Base-by-base conservation (phyloP, 53 echinoderm and acorn worm genomes). In the Echinarachnius parma region DNA sequence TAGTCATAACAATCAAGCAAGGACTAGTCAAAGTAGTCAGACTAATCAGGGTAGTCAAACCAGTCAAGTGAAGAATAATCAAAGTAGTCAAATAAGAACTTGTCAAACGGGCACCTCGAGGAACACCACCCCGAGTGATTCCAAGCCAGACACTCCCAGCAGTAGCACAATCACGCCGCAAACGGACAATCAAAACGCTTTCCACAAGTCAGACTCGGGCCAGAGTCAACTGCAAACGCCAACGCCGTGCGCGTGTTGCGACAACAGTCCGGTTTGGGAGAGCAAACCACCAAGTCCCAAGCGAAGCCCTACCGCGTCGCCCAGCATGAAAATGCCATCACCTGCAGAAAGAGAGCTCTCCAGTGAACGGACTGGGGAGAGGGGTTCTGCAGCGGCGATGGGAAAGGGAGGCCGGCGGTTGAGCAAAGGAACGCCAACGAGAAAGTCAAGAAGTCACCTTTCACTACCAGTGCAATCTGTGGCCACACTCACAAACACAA, bases 381-480 rank as follows among this genome's bases (percentile, higher is more conserved):
- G 57, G 71, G 62, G 76, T 21, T 66, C 65, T 60, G 75, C 81
- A 64, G 42, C 68, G 46, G 57, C 67, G 45, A 67, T 80, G 82
- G 15, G 83, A 75, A 46, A 81, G 78, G 81, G 60, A 36, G 47
- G 34, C 53, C 66, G 78, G 72, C 67, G 71, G 58, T 72, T 74
- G 22, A 84, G 69, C 44, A 72, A 71, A 53, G 71, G 78, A 59
- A 57, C 64, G 29, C 67, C 77, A n/a, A 61, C 83, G 35, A 66
- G 83, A 52, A 83, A 83, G 61, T 83, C 84, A 16, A 78, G 87
- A 78, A 84, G 84, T 74, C 87, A 92, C 78, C 78, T 92, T 30
- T 79, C 83, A 21, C 81, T 91, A 58, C 87, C 87, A 26, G 80
- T 92, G 42, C 92, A 92, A 72, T 92, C 87, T 58, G 74, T 92